Conservation (phyloP, 2,888 invertebrate genomes). For the Pristionchus fissidentatus region DNA sequence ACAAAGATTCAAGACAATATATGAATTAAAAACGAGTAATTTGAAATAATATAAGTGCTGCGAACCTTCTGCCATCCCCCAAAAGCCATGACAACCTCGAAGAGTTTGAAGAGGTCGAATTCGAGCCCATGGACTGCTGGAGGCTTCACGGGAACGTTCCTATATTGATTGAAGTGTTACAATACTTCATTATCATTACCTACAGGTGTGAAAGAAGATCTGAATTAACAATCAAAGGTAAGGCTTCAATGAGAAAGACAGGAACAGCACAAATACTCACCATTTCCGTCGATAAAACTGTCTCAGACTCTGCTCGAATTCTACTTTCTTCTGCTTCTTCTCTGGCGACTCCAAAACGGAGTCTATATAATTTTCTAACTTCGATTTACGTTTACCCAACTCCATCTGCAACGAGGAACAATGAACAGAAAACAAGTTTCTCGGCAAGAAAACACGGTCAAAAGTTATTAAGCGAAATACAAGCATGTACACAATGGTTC, state of each 20-base stretch:
- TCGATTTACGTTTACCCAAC: conserved; percentile 62
- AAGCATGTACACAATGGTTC: background rate
- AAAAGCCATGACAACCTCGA: conserved; percentile 89
- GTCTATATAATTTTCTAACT: conserved; percentile 67
- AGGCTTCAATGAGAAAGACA: background rate
- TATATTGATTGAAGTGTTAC: conserved; percentile 47
- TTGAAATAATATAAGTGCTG: background rate
- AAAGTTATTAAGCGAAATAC: background rate
- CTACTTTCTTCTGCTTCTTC: conserved; percentile 79
- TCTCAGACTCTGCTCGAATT: conserved; percentile 69
- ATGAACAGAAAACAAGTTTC: background rate
- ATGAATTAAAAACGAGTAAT: background rate
- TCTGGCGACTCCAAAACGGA: conserved; percentile 72
- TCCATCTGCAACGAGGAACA: conserved; percentile 55
- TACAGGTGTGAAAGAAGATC: background rate
- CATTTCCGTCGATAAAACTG: conserved; percentile 77
- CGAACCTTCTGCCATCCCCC: conserved; percentile 94
- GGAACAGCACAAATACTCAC: conserved; percentile 50
- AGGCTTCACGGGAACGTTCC: conserved; percentile 77
- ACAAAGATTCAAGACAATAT: background rate
- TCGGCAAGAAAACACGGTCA: background rate
- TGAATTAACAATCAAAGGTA: background rate
- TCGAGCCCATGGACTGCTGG: conserved; percentile 90
- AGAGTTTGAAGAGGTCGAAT: conserved; percentile 91
- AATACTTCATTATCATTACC: background rate